Evolutionary conservation across 1,140 invertebrate genomes (phyloP), one percentile per base, ranked within the genome.

Genomic region (Antheraea mylitta): DNA sequence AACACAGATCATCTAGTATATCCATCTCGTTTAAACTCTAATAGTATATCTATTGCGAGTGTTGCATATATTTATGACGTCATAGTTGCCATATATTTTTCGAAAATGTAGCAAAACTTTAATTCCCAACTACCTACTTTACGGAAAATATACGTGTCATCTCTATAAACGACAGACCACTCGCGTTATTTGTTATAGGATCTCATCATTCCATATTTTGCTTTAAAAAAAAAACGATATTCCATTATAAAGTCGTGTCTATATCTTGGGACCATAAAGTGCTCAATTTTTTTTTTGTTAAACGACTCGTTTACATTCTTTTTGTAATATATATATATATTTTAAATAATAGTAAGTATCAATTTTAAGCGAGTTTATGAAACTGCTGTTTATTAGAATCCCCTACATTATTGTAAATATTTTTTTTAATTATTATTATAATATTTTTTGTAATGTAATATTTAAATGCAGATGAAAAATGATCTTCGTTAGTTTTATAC

Each of bases 121-220:
- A n/a, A n/a, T n/a, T n/a, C n/a, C n/a, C n/a, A n/a, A n/a, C n/a
- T n/a, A n/a, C n/a, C n/a, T n/a, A n/a, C n/a, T n/a, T n/a, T n/a
- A n/a, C n/a, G n/a, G n/a, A n/a, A n/a, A n/a, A n/a, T n/a, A n/a
- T 30, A 30, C 11, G 16, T n/a, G 45, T 53, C 45, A 53, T n/a
- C 45, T 53, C 45, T 53, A 53, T n/a, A 9, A 42, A 53, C n/a
- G n/a, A 53, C 16, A 1, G 11, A 13, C 10, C 60, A 18, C 11
- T 30, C 11, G 11, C 11, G 18, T 22, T 66, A 61, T 19, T 67
- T 59, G 18, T 67, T 11, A 58, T 73, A 81, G 85, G 87, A 90
- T 90, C 87, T 90, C 87, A 90, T 83, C 87, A 90, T 90, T 89
- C 88, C 87, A 87, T 81, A 68, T 72, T 58, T 81, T 74, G 83